Evolutionary conservation across 2,888 invertebrate species (phyloP).

Genomic region (Fissipunctia ypsillon): DNA sequence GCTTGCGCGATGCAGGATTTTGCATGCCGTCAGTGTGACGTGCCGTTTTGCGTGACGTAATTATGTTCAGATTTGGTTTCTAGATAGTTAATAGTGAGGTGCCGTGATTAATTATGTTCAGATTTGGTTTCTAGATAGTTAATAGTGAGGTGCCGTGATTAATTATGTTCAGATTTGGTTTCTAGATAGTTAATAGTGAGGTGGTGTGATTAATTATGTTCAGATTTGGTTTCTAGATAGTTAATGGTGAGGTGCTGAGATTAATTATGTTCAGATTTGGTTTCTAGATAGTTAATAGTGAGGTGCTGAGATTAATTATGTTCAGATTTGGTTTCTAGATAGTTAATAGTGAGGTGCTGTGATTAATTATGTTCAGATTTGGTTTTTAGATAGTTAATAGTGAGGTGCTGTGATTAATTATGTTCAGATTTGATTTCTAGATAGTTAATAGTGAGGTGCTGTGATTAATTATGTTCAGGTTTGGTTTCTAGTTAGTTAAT

Average conservation of each 20-base stretch:
- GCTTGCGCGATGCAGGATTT: no score
- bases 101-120: not conserved
- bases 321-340: not conserved
- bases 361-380: not conserved
- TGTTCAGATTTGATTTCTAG: not conserved
- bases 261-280: not conserved
- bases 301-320: not conserved
- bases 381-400: no score
- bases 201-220: not conserved
- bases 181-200: no score
- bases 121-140: not conserved
- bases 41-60: no score
- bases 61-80: not conserved
- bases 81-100: no score
- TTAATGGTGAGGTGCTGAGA: not conserved
- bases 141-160: constrained; percentile 1
- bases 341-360: not conserved
- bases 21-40: no score
- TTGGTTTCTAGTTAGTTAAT: not conserved
- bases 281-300: no score
- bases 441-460: constrained; percentile 1
- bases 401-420: not conserved
- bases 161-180: not conserved
- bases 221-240: not conserved
- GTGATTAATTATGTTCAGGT: not conserved